These are phyloP conservation scores for Bedellia somnulentella DNA, from an alignment of 2,888 invertebrate genomes.

Conservation along the genomic window DNA sequence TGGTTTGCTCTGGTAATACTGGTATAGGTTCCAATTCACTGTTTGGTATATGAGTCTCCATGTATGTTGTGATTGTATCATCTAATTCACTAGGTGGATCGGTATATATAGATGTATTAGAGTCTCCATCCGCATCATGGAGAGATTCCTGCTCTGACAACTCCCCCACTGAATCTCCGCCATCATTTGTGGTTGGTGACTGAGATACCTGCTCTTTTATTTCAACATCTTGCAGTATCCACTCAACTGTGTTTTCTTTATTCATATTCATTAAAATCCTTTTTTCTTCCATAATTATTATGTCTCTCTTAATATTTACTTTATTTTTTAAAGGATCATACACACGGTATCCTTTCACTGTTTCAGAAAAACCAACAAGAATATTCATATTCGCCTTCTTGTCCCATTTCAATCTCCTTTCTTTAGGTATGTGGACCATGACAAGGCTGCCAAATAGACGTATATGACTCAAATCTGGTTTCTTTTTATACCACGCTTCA, in stretches of 20 bases:
- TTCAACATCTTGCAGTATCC: no score
- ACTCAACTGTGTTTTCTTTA: no score
- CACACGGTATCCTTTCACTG: slow-evolving; percentile 14
- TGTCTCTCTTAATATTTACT: slow-evolving; percentile 3
- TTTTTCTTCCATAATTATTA: background rate
- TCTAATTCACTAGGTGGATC: background rate
- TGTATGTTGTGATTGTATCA: background rate
- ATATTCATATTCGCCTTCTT: slow-evolving; percentile 13
- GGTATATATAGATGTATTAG: background rate
- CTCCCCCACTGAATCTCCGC: slow-evolving; percentile 1
- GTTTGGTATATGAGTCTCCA: background rate
- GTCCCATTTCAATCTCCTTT: slow-evolving; percentile 14
- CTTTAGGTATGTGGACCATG: slow-evolving; percentile 16
- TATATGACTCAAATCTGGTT: slow-evolving; percentile 10
- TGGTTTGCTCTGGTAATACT: background rate
- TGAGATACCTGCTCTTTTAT: no score
- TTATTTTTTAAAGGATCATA: slow-evolving; percentile 9
- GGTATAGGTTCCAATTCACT: background rate
- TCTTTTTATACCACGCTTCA: slow-evolving; percentile 11
- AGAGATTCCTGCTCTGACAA: no score
- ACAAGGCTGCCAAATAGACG: slow-evolving; percentile 12
- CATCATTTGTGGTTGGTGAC: no score
- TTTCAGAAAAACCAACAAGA: slow-evolving; percentile 15
- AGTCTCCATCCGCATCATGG: no score
- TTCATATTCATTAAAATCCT: background rate